Conservation (phyloP, 2,797 vertebrate species). For the Furcifer pardalis region DNA sequence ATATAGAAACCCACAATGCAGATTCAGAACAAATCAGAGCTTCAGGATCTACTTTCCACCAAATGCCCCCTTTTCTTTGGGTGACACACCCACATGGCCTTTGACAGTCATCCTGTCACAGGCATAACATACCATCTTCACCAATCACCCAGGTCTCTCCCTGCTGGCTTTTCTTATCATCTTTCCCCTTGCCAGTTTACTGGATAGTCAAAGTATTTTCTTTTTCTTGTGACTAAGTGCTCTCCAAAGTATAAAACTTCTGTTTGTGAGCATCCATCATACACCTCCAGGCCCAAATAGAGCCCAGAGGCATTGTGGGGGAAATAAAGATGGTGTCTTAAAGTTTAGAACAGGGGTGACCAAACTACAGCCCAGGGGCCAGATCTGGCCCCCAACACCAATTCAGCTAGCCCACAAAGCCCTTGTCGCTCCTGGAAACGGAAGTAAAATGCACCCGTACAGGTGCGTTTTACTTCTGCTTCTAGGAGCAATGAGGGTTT, state of each 20-base stretch:
- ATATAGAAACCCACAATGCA: not conserved
- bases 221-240: not conserved
- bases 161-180: not conserved
- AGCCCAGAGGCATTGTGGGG: not conserved
- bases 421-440: too few relatives aligned
- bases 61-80: not conserved
- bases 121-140: not conserved
- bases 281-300: not conserved
- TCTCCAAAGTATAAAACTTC: not conserved
- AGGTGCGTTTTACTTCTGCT: too few relatives aligned
- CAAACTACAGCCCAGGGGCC: too few relatives aligned
- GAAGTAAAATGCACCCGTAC: too few relatives aligned
- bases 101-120: not conserved
- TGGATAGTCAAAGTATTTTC: too few relatives aligned
- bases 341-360: too few relatives aligned
- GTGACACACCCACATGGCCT: not conserved
- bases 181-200: not conserved
- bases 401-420: too few relatives aligned
- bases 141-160: not conserved
- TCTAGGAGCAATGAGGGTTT: too few relatives aligned
- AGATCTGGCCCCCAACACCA: too few relatives aligned
- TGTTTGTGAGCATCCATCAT: not conserved
- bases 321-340: not conserved
- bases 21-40: not conserved
- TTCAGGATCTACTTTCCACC: not conserved